Evolutionary conservation across 1,140 invertebrate species (phyloP).

Genomic region (Kradibia gibbosae): DNA sequence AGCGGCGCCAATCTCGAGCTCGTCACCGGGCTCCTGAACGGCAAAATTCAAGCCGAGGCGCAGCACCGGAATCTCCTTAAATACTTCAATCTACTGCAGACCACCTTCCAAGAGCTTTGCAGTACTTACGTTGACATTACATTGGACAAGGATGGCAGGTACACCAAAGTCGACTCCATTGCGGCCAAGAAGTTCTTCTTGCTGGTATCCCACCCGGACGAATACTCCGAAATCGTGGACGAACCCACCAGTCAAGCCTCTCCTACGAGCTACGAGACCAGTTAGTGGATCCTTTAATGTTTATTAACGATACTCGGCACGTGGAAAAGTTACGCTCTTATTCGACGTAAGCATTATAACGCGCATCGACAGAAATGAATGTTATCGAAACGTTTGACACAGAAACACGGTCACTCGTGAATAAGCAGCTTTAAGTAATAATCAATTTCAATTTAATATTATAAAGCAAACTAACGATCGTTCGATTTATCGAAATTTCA

Average conservation of each 20-base stretch:
- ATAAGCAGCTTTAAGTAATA: no score
- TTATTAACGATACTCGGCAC: no score
- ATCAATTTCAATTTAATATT: no score
- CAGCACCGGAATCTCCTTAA: conserved; percentile 57
- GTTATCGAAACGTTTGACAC: no score
- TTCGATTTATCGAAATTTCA: no score
- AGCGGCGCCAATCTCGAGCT: conserved; percentile 77
- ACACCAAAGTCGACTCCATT: conserved; percentile 75
- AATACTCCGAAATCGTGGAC: conserved; percentile 73
- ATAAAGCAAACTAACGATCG: no score
- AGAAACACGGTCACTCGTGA: no score
- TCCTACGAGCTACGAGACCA: no score
- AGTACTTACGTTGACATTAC: conserved; percentile 78
- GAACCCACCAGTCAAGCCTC: not conserved
- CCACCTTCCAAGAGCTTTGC: conserved; percentile 76
- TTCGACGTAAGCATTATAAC: no score
- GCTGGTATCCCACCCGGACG: conserved; percentile 77
- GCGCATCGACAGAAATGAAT: no score
- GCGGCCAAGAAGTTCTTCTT: conserved; percentile 78
- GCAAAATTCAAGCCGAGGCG: conserved; percentile 26
- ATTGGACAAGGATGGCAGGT: conserved; percentile 74
- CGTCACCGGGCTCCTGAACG: conserved; percentile 77
- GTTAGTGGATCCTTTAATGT: no score
- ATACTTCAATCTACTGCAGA: conserved; percentile 59
- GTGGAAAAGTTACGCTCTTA: no score